Base-by-base conservation (phyloP, 2,113 vertebrate species). In the Clarias macrocephalus region DNA sequence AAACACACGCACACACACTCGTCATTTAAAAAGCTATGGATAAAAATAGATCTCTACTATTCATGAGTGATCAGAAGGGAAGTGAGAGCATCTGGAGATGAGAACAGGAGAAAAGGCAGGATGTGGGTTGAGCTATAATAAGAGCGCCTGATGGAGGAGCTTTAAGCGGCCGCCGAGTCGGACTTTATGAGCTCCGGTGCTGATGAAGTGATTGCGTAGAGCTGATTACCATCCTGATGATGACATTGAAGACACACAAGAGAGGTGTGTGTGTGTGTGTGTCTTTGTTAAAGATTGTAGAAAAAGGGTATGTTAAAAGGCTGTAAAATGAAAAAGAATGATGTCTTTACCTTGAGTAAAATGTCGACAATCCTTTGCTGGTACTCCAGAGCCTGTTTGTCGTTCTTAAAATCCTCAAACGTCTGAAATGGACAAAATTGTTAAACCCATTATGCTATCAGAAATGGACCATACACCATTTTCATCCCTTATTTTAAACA, bases 401-500 rank as follows among this genome's bases (percentile, higher is more conserved):
- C 98, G 92, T 99, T 98, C 93, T 97, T 98, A 88, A 99, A 98
- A 94, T 99, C 98, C 94, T 99, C 98, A 94, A 99, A 99, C n/a
- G 98, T 99, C 98, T 99, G 91, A 28, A 92, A 91, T 10, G 1
- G 16, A 33, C 28, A 59, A 60, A 59, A 57, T 10, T 11, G 5
- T 42, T 42, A 73, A 48, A 25, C 4, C 0, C 0, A 23, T 42
- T 5, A 1, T 23, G 21, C 19, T 73, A 73, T 9, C 33, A 73
- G 3, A 18, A 37, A 70, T 19, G 5, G 66, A 70, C 68, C 1
- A 5, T 33, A n/a, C 12, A 1, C n/a, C 7, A 18, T 18, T 5
- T 9, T n/a, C 33, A 3, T 25, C 75, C 2, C 48, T 59, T 19
- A 59, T 60, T 30, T 18, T 18, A 28, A 28, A 28, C 15, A 33